Evolutionary conservation across 2,797 vertebrate genomes (phyloP).

Genomic region (Balearica regulorum): DNA sequence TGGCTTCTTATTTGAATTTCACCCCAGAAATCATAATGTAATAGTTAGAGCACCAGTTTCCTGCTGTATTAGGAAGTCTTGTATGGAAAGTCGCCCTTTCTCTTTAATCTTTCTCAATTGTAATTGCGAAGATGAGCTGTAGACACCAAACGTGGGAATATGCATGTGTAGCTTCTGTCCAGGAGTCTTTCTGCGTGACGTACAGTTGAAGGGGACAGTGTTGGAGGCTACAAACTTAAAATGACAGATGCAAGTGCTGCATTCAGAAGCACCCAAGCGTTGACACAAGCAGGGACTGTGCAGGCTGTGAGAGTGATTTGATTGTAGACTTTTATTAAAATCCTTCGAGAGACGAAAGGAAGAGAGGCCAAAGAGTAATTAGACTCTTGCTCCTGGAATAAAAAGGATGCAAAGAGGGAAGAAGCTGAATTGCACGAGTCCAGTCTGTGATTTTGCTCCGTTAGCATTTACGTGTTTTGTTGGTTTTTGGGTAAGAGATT

Average conservation of each 20-base stretch:
- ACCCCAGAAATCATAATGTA: not conserved
- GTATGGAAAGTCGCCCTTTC: not conserved
- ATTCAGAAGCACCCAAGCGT: accelerated
- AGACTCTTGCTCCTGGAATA: not conserved
- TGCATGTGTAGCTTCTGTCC: not conserved
- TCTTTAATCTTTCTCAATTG: not conserved
- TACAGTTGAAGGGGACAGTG: accelerated
- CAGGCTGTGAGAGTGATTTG: not conserved
- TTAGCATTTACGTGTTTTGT: not conserved
- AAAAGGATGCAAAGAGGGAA: not conserved
- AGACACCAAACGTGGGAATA: not conserved
- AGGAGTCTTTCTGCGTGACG: not conserved
- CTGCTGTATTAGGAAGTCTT: not conserved
- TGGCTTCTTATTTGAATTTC: not conserved
- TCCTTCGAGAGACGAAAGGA: not conserved
- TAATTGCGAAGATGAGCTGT: not conserved
- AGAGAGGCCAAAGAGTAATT: not conserved
- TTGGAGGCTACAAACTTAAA: accelerated
- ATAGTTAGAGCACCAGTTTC: not conserved
- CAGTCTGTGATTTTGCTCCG: not conserved
- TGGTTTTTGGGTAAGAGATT: not conserved
- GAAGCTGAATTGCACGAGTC: not conserved
- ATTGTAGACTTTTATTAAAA: not conserved
- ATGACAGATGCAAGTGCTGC: accelerated
- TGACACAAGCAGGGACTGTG: not conserved